Percentiles rank a stretch among this genome's conserved stretches.
phyloP scores from a whole-genome alignment of 2,888 invertebrate genomes.

The Tillus elongatus region DNA sequence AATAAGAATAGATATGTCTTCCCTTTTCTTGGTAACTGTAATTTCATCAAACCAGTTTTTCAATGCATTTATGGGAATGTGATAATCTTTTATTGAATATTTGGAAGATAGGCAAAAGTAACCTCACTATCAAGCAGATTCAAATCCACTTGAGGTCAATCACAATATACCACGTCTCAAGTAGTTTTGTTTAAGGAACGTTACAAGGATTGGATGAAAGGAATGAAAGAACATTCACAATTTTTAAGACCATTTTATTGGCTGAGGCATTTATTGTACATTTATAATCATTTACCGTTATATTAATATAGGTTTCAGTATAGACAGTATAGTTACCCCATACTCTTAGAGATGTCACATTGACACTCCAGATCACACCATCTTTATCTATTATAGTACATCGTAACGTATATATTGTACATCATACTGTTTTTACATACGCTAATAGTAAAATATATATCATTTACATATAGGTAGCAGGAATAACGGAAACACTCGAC shows the following conservation, averaged over 20 bases:
- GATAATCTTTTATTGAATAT: conserved; percentile 74
- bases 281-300: conserved; percentile 42
- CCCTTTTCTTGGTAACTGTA: conserved; percentile 73
- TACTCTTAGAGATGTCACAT: conserved; percentile 35
- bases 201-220: no score
- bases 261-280: conserved; percentile 45
- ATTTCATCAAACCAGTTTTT: conserved; percentile 82
- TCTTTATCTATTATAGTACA: conserved; percentile 27
- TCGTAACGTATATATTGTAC: conserved; percentile 29
- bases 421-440: conserved; percentile 29
- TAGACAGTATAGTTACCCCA: conserved; percentile 38
- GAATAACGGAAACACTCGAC: conserved; percentile 14
- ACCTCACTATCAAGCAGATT: no score
- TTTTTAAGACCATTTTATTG: conserved; percentile 42
- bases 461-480: conserved; percentile 34
- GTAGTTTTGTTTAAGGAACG: conserved; percentile 5
- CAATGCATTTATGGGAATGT: conserved; percentile 72
- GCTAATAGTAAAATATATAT: conserved; percentile 40
- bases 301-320: conserved; percentile 40
- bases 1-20: conserved; percentile 74
- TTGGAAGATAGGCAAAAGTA: no score
- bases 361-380: conserved; percentile 27
- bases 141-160: no score
- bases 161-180: no score
- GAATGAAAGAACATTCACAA: conserved; percentile 11